These are phyloP conservation scores for Hydractinia symbiolongicarpus DNA, from an alignment of 30 jellyfish, hydroid and myxozoan genomes.

Conservation along the genomic window DNA sequence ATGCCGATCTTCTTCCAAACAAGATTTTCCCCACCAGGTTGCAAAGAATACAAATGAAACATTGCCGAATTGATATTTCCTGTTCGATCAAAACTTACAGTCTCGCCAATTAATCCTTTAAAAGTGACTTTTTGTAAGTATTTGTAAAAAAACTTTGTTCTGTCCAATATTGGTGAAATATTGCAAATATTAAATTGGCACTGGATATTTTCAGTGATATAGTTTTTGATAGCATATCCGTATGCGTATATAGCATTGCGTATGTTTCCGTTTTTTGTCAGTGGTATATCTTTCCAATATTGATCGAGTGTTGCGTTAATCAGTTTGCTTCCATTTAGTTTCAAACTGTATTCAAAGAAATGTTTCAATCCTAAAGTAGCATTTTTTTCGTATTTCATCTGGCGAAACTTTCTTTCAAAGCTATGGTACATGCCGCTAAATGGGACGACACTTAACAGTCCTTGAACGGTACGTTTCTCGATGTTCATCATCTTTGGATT, in stretches of 20 bases:
- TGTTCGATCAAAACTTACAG: slow-evolving; percentile 5
- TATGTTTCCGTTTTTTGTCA: background rate
- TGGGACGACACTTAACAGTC: slow-evolving; percentile 7
- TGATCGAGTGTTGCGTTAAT: slow-evolving; percentile 4
- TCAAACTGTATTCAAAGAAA: slow-evolving; percentile 1
- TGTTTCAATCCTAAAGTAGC: background rate
- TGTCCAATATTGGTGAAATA: background rate
- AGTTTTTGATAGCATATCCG: background rate
- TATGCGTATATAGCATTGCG: background rate
- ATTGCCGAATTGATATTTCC: slow-evolving; percentile 19
- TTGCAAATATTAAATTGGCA: background rate
- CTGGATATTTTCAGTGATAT: slow-evolving; percentile 4
- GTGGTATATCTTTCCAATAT: slow-evolving; percentile 10
- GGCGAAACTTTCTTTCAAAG: background rate
- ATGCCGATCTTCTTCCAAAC: background rate
- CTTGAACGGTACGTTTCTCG: background rate
- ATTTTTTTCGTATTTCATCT: background rate
- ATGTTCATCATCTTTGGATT: background rate
- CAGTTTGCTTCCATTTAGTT: background rate
- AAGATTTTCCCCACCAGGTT: background rate
- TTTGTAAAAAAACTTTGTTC: background rate
- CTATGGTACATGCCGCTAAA: slow-evolving; percentile 1
- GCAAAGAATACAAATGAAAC: background rate
- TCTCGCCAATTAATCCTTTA: background rate
- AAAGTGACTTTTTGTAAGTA: slow-evolving; percentile 18